phyloP scores from a whole-genome alignment of 2,113 vertebrate genomes.

The Hydropotes inermis region DNA sequence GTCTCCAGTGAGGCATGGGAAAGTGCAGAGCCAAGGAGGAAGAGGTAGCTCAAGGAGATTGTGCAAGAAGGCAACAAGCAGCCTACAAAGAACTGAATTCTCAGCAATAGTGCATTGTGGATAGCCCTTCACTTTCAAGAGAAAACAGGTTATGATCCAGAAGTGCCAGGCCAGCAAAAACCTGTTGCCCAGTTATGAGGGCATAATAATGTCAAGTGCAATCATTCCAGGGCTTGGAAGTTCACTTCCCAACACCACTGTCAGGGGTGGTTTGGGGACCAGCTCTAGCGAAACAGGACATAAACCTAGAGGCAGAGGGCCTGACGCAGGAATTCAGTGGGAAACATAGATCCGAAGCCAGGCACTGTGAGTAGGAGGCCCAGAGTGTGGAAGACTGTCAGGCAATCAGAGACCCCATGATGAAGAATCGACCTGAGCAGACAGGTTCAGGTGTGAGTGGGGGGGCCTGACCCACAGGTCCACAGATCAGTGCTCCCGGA shows the following conservation, averaged over 20 bases:
- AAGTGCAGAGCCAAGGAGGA: not conserved
- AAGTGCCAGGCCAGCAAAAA: not conserved
- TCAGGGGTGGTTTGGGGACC: no score
- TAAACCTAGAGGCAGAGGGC: not conserved
- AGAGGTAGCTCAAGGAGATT: not conserved
- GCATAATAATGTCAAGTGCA: not conserved
- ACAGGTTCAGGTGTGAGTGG: no score
- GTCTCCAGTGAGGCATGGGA: not conserved
- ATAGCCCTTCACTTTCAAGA: not conserved
- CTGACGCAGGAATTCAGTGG: fast-evolving
- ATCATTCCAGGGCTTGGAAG: not conserved
- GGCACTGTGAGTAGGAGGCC: not conserved
- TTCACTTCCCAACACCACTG: not conserved
- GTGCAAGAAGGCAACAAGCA: not conserved
- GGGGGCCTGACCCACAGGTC: fast-evolving
- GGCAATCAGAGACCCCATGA: not conserved
- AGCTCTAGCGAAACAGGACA: not conserved
- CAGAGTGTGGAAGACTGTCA: not conserved
- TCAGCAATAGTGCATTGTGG: fast-evolving
- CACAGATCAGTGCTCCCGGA: not conserved
- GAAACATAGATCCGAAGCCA: fast-evolving
- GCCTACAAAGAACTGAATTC: not conserved
- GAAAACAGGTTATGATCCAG: no score
- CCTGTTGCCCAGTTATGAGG: not conserved
- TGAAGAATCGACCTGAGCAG: not conserved